phyloP scores from a whole-genome alignment of 2,113 vertebrate genomes.

The Chaenogobius annularis region DNA sequence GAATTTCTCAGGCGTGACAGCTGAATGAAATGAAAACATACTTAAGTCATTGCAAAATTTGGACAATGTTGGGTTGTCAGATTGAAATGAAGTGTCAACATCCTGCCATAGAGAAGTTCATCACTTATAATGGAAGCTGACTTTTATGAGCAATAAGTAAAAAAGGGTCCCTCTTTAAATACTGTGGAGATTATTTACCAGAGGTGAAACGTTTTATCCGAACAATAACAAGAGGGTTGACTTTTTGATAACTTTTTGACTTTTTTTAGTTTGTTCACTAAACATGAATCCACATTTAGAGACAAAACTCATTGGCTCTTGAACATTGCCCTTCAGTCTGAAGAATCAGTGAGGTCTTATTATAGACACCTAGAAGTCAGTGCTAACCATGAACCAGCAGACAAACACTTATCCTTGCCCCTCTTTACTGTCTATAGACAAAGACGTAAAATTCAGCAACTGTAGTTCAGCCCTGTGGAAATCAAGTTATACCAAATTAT shows the following conservation, averaged over 20 bases:
- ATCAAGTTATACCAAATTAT: not conserved
- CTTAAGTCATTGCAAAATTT: not conserved
- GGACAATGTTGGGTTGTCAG: not conserved
- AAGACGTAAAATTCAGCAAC: constrained; percentile 13
- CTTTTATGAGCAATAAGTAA: not conserved
- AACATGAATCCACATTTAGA: constrained; percentile 17
- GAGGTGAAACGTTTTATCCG: not conserved
- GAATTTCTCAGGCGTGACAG: not conserved
- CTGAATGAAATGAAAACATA: not conserved
- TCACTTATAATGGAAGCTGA: too few species aligned
- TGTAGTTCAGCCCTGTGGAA: not conserved
- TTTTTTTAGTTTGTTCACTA: too few species aligned
- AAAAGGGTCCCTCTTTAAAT: not conserved
- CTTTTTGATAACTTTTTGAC: constrained; percentile 4
- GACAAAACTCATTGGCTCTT: constrained; percentile 21
- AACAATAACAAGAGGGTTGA: not conserved
- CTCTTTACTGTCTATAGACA: constrained; percentile 23
- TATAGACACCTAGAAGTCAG: constrained; percentile 17
- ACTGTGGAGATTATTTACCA: not conserved
- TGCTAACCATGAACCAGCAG: constrained; percentile 20
- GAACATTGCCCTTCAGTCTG: constrained; percentile 34
- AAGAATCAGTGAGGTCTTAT: constrained; percentile 37
- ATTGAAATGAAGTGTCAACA: not conserved
- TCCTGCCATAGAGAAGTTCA: not conserved
- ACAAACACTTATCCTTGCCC: constrained; percentile 42